Base-by-base conservation (phyloP, 2,888 invertebrate species). In the Nymphalis polychloros region DNA sequence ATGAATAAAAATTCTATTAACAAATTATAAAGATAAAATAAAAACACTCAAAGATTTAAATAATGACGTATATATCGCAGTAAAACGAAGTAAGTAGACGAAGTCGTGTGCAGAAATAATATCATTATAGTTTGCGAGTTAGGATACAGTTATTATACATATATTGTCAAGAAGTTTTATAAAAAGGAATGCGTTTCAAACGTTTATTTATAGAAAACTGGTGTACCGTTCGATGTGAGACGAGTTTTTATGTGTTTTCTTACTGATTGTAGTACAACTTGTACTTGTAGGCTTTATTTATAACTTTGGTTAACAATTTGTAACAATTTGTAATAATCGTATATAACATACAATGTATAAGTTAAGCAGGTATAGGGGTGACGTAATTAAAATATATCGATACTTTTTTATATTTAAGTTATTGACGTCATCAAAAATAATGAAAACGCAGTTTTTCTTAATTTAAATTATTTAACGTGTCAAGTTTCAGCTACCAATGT, bases 161-260 rank as follows among this genome's bases (percentile, higher is more conserved):
- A n/a, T 20, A 62, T 31, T 35, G 61, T n/a, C 19, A 16, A 41
- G 41, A 63, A 17, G 35, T 52, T 49, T 63, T 63, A 31, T 52
- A 48, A 27, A 48, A 60, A 52, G 62, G 62, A 52, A 63, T 63
- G 52, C 16, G 52, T 63, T 31, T 6, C 8, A 49, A 16, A 8
- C 19, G n/a, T 50, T 20, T 48, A 60, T 47, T 60, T 60, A 48
- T 60, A 71, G 69, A 70, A 59, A 71, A 72, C 71, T 67, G 62
- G 66, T 64, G 62, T 70, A 57, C 63, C 65, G 69, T 67, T 67
- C 67, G 49, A 47, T 19, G 52, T 4, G 23, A 23, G n/a, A 57
- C 35, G 23, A 27, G 46, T 64, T 69, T 69, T 64, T 68, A 46
- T 41, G 55, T 48, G 23, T 48, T 35, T 41, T 57, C 19, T 17